These are phyloP conservation scores for Argyrosomus japonicus DNA, from an alignment of 2,113 vertebrate genomes.

Conservation along the genomic window DNA sequence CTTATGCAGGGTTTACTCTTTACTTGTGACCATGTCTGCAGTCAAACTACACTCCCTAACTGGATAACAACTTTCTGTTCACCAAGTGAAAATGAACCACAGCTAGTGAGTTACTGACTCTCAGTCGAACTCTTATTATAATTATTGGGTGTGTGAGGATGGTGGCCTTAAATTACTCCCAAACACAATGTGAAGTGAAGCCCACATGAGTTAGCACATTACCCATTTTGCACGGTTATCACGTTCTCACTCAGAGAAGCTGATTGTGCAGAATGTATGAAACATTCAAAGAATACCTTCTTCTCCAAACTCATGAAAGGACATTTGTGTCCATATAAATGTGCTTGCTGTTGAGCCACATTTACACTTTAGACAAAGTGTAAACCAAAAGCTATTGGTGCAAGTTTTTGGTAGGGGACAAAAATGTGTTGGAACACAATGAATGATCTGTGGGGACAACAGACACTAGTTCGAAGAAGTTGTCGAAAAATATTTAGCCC, in stretches of 20 bases:
- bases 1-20: constrained; percentile 3
- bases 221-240: constrained; percentile 17
- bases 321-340: constrained; percentile 60
- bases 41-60: neutral
- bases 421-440: constrained; percentile 39
- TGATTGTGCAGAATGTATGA: constrained; percentile 49
- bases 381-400: constrained; percentile 45
- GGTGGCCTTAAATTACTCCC: constrained; percentile 42
- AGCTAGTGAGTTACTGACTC: neutral
- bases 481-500: constrained; percentile 54
- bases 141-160: constrained; percentile 30
- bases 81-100: neutral
- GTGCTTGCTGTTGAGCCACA: constrained; percentile 33
- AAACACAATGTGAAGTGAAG: constrained; percentile 35
- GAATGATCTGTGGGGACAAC: constrained; percentile 43
- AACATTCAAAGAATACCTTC: constrained; percentile 44
- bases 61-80: neutral
- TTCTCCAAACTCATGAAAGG: constrained; percentile 57
- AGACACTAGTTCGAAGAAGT: constrained; percentile 40
- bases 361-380: constrained; percentile 51
- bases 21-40: neutral
- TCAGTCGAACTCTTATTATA: constrained; percentile 13
- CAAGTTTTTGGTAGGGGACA: constrained; percentile 12
- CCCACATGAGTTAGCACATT: constrained; percentile 6
- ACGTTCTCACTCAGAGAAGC: neutral